Evolutionary conservation across 2,113 vertebrate species (phyloP), one percentile per base, ranked within the genome.

Genomic region (Picathartes gymnocephalus): DNA sequence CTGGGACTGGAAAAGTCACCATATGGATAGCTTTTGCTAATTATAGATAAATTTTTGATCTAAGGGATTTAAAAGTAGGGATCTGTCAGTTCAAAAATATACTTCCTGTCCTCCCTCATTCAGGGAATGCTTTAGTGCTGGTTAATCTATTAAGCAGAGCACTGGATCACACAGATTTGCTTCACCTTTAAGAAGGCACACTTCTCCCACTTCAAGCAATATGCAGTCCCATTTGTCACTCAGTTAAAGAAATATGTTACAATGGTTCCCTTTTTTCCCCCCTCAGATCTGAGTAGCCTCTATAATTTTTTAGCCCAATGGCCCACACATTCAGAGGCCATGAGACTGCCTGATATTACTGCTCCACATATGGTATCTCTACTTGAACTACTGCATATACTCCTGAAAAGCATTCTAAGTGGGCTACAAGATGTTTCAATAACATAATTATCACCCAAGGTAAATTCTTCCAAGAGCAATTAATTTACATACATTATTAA

Each of bases 21-120:
- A 98, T 98, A 98, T 98, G 98, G 97, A 96, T 93, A 94, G 60
- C 88, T 97, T 94, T 96, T 81, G 22, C 97, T 98, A 97, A 98
- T 98, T 98, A 98, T 97, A 98, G 97, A 92, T 82, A 97, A 88
- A 95, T 93, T 93, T 96, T 95, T 91, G 51, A 94, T 96, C 86
- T 81, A 93, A 93, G 65, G 64, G 85, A 88, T 96, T 97, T 89
- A 85, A 95, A 71, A 50, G 57, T 58, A 48, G 72, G 42, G 72
- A 93, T 84, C 94, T 81, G 61, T 79, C 77, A 82, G 60, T 93
- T 92, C 92, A 90, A 61, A 97, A 92, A 96, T 92, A 81, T 27
- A 92, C 73, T 96, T 91, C 90, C 85, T 93, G 51, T 80, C 60
- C 66, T 87, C 73, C 78, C 68, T 71, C 84, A 86, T 84, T 88